Conservation (phyloP, 2,113 vertebrate genomes). For the Tupaia tana region DNA sequence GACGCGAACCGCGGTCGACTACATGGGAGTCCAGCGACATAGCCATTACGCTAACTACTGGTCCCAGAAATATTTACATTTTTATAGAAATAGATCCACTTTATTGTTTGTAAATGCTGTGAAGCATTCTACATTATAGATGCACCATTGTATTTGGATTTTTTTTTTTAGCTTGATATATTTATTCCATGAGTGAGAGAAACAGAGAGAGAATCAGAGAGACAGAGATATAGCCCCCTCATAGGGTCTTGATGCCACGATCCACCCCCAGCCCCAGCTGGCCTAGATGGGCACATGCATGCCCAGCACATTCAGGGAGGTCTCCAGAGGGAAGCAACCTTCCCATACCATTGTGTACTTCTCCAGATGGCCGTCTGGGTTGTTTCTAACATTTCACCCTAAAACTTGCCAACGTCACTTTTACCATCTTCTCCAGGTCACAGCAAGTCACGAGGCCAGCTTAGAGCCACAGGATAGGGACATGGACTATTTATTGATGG, state of each 20-base stretch:
- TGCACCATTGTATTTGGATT: neutral
- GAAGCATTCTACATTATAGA: neutral
- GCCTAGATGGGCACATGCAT: no score
- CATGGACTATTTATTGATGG: neutral
- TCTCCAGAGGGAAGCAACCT: no score
- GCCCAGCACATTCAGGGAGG: no score
- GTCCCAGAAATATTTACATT: neutral
- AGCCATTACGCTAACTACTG: no score
- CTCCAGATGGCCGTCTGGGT: neutral
- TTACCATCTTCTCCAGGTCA: neutral
- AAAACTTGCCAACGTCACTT: neutral
- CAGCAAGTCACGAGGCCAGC: neutral
- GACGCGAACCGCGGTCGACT: no score
- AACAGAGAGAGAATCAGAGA: no score
- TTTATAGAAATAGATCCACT: neutral
- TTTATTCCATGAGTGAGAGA: no score
- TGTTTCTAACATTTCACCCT: neutral
- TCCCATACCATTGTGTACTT: neutral
- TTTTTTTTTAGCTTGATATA: no score
- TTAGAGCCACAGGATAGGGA: neutral
- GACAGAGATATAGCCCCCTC: no score
- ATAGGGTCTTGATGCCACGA: no score
- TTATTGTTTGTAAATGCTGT: accelerated
- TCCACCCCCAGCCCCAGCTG: no score
- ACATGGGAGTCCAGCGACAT: no score